phyloP scores from a whole-genome alignment of 2,113 vertebrate species.

The Eulemur macaco region DNA sequence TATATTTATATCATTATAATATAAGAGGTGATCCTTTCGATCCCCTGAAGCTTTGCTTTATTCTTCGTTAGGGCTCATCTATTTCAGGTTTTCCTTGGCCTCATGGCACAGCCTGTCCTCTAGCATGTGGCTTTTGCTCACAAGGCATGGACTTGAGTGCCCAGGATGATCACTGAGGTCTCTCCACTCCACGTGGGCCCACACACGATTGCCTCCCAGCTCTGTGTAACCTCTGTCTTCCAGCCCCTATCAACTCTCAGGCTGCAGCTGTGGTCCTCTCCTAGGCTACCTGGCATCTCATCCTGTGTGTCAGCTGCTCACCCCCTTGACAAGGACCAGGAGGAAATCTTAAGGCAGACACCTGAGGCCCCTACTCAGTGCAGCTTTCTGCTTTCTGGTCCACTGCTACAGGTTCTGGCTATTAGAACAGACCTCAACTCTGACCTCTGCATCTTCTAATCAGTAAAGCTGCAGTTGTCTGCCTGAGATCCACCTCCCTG shows the following conservation, averaged over 20 bases:
- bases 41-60: neutral
- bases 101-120: neutral
- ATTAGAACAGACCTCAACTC: neutral
- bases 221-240: neutral
- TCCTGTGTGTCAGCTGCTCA: accelerated
- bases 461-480: accelerated
- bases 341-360: neutral
- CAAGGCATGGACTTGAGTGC: neutral
- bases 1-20: no score
- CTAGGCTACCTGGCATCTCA: no score
- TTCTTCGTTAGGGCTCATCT: neutral
- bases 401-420: neutral
- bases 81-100: no score
- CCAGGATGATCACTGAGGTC: neutral
- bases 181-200: accelerated
- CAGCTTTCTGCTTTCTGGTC: neutral
- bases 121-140: neutral
- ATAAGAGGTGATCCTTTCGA: neutral
- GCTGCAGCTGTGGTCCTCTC: no score
- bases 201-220: neutral
- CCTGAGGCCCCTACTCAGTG: neutral
- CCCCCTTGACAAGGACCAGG: neutral
- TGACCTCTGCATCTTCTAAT: no score
- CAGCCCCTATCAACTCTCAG: neutral
- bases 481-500: neutral